Conservation (phyloP, 2,113 vertebrate species). For the Lethenteron camtschaticum region DNA sequence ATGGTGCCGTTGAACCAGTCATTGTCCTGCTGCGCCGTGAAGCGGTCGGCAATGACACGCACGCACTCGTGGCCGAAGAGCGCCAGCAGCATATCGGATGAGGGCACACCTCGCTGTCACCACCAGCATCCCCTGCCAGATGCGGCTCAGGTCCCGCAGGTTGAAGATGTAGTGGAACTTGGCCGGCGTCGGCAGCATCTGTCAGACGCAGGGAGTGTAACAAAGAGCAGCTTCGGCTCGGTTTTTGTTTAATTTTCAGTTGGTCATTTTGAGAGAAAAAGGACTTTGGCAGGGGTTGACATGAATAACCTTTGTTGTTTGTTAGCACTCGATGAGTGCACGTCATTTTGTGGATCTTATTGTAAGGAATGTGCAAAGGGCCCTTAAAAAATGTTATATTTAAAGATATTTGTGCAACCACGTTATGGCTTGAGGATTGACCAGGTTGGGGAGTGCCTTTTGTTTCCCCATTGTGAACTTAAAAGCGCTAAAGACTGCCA, state of each 20-base stretch:
- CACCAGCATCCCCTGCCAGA: conserved; percentile 50
- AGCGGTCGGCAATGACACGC: conserved; percentile 42
- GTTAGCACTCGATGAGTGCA: too few species aligned
- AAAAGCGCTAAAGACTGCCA: not conserved
- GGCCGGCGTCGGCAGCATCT: conserved; percentile 53
- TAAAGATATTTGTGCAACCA: not conserved
- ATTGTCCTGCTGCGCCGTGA: conserved; percentile 28
- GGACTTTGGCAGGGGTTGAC: not conserved
- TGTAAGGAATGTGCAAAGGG: not conserved
- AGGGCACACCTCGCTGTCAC: conserved; percentile 32
- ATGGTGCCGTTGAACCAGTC: conserved; percentile 27
- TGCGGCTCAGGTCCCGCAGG: conserved; percentile 42
- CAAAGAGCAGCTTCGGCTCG: not conserved
- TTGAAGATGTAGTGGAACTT: conserved; percentile 65
- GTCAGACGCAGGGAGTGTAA: conserved; percentile 11
- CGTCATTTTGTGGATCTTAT: not conserved
- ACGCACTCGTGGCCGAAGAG: conserved; percentile 44
- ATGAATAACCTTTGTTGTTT: too few species aligned
- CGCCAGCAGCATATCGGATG: conserved; percentile 22
- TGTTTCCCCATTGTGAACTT: not conserved
- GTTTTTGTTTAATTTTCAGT: not conserved
- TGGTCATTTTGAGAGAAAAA: not conserved
- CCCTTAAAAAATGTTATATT: not conserved
- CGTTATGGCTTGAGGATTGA: not conserved
- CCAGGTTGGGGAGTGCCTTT: not conserved